Evolutionary conservation across 1,140 invertebrate species (phyloP).

Genomic region (Nomia melanderi): DNA sequence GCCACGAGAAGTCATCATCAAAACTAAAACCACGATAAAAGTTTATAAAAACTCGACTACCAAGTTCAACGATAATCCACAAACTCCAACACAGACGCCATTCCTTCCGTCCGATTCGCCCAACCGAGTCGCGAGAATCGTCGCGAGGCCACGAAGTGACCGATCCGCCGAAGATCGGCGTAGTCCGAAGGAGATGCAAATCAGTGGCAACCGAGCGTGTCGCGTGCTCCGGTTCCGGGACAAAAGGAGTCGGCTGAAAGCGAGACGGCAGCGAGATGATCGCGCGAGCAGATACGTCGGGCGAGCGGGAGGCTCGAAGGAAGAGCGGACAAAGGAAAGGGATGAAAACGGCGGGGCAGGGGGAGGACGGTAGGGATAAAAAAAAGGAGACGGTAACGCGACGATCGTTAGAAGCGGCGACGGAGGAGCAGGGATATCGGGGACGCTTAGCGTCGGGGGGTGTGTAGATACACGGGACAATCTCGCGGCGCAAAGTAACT

Average conservation of each 20-base stretch:
- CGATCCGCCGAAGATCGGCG: too few relatives aligned
- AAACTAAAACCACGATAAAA: too few relatives aligned
- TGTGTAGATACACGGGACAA: slow-evolving; percentile 41
- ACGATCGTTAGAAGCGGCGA: slow-evolving; percentile 11
- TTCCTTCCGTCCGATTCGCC: too few relatives aligned
- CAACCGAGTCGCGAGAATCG: too few relatives aligned
- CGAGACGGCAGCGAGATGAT: not conserved
- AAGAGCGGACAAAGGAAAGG: not conserved
- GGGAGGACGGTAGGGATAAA: too few relatives aligned
- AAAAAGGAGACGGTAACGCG: not conserved
- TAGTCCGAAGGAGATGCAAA: not conserved
- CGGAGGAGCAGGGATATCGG: slow-evolving; percentile 22
- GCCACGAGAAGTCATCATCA: too few relatives aligned
- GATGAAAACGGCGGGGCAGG: not conserved
- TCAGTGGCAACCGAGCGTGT: slow-evolving; percentile 35
- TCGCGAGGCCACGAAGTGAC: too few relatives aligned
- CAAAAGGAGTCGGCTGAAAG: not conserved
- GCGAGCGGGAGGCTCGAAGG: not conserved
- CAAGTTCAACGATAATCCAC: too few relatives aligned
- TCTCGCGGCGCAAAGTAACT: slow-evolving; percentile 57
- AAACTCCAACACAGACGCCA: too few relatives aligned
- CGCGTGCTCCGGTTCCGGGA: not conserved
- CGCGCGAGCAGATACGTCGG: not conserved
- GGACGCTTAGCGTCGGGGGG: slow-evolving; percentile 35
- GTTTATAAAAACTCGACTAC: too few relatives aligned